A percentile compares a stretch with the other conserved stretches of the same genome.
These are phyloP conservation scores for Acanthiza pusilla DNA, from an alignment of 2,797 vertebrate genomes.

Conservation along the genomic window DNA sequence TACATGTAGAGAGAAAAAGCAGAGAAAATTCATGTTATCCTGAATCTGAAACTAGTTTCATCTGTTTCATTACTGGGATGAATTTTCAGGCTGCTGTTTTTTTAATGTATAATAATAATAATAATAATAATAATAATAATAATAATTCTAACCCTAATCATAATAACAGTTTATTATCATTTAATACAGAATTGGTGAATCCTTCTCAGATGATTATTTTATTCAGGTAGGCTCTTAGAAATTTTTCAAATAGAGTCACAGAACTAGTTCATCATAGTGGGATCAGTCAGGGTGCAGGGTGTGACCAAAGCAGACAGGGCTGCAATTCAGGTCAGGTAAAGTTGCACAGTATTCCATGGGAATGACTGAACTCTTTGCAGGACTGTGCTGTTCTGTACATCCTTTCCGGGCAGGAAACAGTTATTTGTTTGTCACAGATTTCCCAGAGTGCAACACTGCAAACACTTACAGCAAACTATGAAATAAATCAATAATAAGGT, in stretches of 20 bases:
- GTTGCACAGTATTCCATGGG: neutral
- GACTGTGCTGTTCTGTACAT: neutral
- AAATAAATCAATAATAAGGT: constrained; percentile 52
- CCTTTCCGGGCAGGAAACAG: neutral
- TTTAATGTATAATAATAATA: neutral
- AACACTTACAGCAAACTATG: neutral
- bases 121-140: neutral
- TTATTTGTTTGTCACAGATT: neutral
- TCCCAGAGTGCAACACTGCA: neutral
- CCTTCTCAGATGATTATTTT: neutral
- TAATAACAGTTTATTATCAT: neutral
- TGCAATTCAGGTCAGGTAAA: neutral
- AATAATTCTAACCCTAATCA: neutral
- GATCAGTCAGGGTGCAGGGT: neutral
- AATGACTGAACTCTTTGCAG: neutral
- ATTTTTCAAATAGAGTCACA: neutral
- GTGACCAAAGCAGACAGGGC: neutral
- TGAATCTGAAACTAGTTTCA: neutral
- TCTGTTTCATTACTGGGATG: neutral
- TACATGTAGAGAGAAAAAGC: neutral
- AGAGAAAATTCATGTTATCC: neutral
- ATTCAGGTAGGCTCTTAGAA: neutral
- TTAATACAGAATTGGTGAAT: neutral
- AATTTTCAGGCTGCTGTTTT: neutral
- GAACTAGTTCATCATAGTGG: neutral